Base-by-base conservation (phyloP, 2,888 invertebrate species). In the Theristus sp. region DNA sequence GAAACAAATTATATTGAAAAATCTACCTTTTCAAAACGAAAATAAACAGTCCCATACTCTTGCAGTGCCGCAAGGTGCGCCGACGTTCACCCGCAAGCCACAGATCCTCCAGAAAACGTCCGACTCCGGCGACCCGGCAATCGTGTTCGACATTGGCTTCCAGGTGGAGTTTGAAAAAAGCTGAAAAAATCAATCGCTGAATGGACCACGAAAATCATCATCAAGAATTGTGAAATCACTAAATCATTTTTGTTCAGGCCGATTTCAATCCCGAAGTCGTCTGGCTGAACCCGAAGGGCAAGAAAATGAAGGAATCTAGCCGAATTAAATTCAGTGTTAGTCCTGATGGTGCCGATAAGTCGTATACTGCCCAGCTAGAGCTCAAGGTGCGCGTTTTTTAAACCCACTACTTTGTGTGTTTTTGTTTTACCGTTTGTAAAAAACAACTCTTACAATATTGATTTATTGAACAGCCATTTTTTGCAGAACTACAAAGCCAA, bases 401-500 rank as follows among this genome's bases (percentile, higher is more conserved):
- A n/a, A n/a, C n/a, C n/a, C n/a, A n/a, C n/a, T n/a, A n/a, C n/a
- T n/a, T n/a, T n/a, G n/a, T n/a, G n/a, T n/a, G n/a, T n/a, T n/a
- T n/a, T n/a, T n/a, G n/a, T n/a, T n/a, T n/a, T n/a, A n/a, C n/a
- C n/a, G n/a, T n/a, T n/a, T n/a, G n/a, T n/a, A n/a, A n/a, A n/a
- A n/a, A n/a, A n/a, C n/a, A n/a, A n/a, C n/a, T n/a, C n/a, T n/a
- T n/a, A n/a, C n/a, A n/a, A n/a, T n/a, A n/a, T n/a, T n/a, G n/a
- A n/a, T n/a, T n/a, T n/a, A n/a, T n/a, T n/a, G n/a, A n/a, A n/a
- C n/a, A n/a, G n/a, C n/a, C n/a, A n/a, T n/a, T 13, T 38, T 27
- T 54, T 69, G 38, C 63, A 72, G 71, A 72, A 72, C 67, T 73
- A 73, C 69, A 73, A 73, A 65, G 73, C 73, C 54, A 73, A 73